Base-by-base conservation (phyloP, 2,888 invertebrate species). In the Opisthograptis luteolata region DNA sequence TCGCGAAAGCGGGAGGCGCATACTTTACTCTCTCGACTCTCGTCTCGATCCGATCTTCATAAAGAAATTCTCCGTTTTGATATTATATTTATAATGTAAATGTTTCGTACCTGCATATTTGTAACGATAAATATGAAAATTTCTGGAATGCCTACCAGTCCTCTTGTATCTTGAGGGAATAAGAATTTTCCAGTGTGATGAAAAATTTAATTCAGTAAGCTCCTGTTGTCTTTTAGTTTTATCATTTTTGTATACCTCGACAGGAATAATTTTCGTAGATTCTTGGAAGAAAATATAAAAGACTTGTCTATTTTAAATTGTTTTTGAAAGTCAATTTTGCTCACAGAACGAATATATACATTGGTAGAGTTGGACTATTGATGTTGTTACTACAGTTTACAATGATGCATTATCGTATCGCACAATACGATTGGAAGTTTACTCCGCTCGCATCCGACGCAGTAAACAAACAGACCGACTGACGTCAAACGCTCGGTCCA, bases 61-160 rank as follows among this genome's bases (percentile, higher is more conserved):
- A 91, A 87, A 87, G 83, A 88, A 91, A 89, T 91, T 91, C 91
- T 85, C 85, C 87, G 82, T 90, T 90, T 90, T 91, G 88, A 91
- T 91, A 90, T 90, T 90, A 89, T 91, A 90, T 88, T 90, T 90
- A 87, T 90, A 88, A 85, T 85, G 80, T 89, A 81, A 89, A 87
- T 84, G 81, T 86, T 84, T 82, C 81, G 81, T 91, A 91, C 91
- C 91, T 91, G 91, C 91, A 91, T 91, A 91, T 90, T 91, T 91
- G 81, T 85, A 81, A 81, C 87, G 84, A 87, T 91, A 91, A 90
- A 91, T 91, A 91, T 91, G 91, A 91, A 91, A 90, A 91, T 91
- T 84, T 87, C 83, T 76, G 77, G 83, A 87, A 90, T 90, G 83
- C 85, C 84, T 81, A 76, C 81, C 79, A 83, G 77, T 81, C 65